phyloP scores from a whole-genome alignment of 2,888 invertebrate genomes.

The Stenoptilia bipunctidactyla region DNA sequence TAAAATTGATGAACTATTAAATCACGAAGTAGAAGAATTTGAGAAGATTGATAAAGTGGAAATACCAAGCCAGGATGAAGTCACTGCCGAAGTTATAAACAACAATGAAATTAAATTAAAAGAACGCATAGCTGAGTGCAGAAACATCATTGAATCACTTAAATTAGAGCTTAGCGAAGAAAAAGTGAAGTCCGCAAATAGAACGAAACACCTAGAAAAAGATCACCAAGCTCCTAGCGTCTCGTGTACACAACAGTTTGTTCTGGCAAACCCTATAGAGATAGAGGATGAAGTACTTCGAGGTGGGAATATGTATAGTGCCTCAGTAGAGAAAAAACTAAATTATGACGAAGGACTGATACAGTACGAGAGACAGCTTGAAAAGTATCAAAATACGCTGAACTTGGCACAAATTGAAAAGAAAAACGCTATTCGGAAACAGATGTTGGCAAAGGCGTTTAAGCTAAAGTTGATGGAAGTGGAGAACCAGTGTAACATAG shows the following conservation, averaged over 20 bases:
- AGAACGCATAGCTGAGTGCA: constrained; percentile 49
- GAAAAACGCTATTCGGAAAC: constrained; percentile 55
- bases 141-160: constrained; percentile 44
- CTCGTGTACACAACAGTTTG: background rate
- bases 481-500: constrained; percentile 62
- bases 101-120: constrained; percentile 45
- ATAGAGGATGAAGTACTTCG: constrained; percentile 8
- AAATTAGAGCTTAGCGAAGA: constrained; percentile 49
- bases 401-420: constrained; percentile 58
- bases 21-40: constrained; percentile 8
- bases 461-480: constrained; percentile 53
- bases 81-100: constrained; percentile 30
- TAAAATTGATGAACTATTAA: constrained; percentile 11
- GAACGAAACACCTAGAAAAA: constrained; percentile 9
- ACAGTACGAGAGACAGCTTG: constrained; percentile 57
- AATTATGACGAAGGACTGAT: constrained; percentile 47
- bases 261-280: constrained; percentile 16
- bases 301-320: constrained; percentile 25
- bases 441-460: constrained; percentile 60
- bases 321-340: constrained; percentile 40
- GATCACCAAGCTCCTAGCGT: background rate
- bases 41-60: background rate
- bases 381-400: constrained; percentile 54
- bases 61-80: too few species aligned
- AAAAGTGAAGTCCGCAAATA: constrained; percentile 40